Evolutionary conservation across 2,113 vertebrate genomes (phyloP), one percentile per base, ranked within the genome.

Genomic region (Melanotaenia duboulayi): DNA sequence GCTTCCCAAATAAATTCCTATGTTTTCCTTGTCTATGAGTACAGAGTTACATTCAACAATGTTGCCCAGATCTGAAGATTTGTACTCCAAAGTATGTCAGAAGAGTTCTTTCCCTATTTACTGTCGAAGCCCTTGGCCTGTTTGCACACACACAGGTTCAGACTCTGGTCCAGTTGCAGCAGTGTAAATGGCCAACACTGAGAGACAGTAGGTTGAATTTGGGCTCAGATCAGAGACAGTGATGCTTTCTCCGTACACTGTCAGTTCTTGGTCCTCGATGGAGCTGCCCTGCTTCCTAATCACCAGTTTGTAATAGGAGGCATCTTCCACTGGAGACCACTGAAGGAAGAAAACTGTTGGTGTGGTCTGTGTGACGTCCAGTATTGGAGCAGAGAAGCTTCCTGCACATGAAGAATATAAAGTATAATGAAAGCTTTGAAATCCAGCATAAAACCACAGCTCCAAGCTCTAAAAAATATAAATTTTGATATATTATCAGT

Each of bases 161-260:
- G 89, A 92, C 68, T 87, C 80, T 1, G 81, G 76, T 11, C 88
- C 89, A 0, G 22, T 49, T 0, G 6, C 20, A 0, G 2, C 23
- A 0, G 54, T 11, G 32, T 24, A 65, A 22, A 35, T n/a, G 42
- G 85, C 86, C 0, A 64, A 63, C 69, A 91, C 75, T 0, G 68
- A 59, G 39, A 92, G n/a, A 46, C 91, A 92, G 74, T 92, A 92
- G 59, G 16, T 58, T 0, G 78, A 62, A 10, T 24, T 50, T 1
- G 74, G 76, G 20, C 68, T 83, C 65, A 92, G 77, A 3, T 84
- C 61, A 0, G 76, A 65, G 14, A 92, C 39, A 7, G 78, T 37
- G 32, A 75, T 39, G 35, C 9, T 71, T 46, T 77, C 66, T 0
- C 78, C 87, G 1, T 76, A 49, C 49, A 93, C 90, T 0, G 37